Conservation (phyloP, 2,113 vertebrate species). For the Eira barbara region DNA sequence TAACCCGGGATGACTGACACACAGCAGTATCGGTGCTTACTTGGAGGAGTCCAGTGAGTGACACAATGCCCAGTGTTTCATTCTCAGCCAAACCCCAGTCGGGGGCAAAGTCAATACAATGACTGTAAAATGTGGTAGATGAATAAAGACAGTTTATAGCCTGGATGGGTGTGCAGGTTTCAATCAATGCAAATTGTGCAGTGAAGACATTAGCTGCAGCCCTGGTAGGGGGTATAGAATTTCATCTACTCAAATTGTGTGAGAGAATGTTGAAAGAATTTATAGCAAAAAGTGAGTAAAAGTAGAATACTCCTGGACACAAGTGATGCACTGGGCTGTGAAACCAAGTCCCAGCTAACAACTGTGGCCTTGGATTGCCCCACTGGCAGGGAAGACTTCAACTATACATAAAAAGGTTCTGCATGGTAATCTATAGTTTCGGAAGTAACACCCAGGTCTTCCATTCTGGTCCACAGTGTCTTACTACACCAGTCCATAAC, state of each 20-base stretch:
- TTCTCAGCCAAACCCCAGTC: background rate
- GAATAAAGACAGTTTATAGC: background rate
- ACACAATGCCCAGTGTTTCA: background rate
- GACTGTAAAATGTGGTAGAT: background rate
- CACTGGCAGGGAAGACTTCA: background rate
- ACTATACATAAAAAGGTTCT: background rate
- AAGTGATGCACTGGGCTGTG: background rate
- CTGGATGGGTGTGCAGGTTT: background rate
- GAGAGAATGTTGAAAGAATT: background rate
- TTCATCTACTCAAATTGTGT: background rate
- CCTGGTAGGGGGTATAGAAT: background rate
- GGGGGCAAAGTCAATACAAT: background rate
- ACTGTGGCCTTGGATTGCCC: background rate
- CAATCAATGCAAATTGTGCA: background rate
- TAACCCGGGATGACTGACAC: background rate
- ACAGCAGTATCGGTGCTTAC: background rate
- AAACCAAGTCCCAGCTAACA: background rate
- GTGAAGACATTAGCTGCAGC: background rate
- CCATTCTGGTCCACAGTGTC: background rate
- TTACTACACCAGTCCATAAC: background rate
- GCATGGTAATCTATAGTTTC: background rate
- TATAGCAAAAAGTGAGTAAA: constrained; percentile 19
- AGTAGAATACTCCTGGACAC: background rate
- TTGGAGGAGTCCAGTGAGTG: background rate
- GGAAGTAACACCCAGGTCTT: background rate